phyloP scores from a whole-genome alignment of 2,797 vertebrate species.

The Balearica regulorum region DNA sequence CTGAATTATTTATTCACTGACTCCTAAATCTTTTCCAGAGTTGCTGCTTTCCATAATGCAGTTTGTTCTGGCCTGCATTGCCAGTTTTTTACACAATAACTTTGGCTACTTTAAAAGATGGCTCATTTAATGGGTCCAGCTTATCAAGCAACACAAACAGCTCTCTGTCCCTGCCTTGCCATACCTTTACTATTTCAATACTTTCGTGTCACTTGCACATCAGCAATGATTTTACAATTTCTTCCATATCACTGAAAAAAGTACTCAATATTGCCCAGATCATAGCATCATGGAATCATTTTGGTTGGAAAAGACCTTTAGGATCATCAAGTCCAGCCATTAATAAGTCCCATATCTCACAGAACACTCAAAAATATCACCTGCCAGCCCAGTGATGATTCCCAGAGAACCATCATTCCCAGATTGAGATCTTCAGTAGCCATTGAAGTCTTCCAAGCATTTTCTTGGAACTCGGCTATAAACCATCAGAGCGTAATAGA shows the following conservation, averaged over 20 bases:
- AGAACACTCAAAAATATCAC: background rate
- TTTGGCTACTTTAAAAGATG: background rate
- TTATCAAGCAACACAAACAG: background rate
- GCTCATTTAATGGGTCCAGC: background rate
- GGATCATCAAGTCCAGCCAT: too few relatives aligned
- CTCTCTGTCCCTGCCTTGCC: background rate
- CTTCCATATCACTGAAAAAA: background rate
- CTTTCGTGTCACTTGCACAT: background rate
- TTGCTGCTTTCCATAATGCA: background rate
- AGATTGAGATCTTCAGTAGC: background rate
- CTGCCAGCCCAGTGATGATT: background rate
- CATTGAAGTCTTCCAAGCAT: background rate
- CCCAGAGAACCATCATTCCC: background rate
- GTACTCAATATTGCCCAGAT: background rate
- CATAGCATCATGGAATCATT: too few relatives aligned
- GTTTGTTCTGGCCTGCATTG: background rate
- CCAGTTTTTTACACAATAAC: background rate
- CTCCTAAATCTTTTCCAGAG: background rate
- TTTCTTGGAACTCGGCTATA: background rate
- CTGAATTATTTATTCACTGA: background rate
- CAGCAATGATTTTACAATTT: background rate
- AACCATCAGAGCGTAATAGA: background rate
- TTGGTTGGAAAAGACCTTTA: too few relatives aligned
- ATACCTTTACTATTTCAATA: background rate
- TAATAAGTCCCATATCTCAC: background rate